Percentiles rank a stretch among this genome's conserved stretches.
Conservation (phyloP, 2,113 vertebrate species). For the Anser brachyrhynchus region DNA sequence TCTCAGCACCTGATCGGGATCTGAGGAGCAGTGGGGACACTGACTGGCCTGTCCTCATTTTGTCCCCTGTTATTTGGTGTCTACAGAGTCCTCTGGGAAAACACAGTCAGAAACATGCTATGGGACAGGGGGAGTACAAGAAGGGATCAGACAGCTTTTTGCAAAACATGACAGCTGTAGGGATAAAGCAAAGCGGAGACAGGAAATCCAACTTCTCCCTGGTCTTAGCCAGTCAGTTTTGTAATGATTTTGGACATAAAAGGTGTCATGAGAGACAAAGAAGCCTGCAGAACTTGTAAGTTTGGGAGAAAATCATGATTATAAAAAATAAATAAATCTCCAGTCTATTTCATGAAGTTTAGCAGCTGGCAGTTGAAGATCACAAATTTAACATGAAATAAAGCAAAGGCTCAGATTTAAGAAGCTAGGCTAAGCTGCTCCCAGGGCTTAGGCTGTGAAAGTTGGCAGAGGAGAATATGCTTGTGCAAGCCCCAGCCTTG, state of each 20-base stretch:
- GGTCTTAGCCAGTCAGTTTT: background rate
- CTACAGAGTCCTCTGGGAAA: background rate
- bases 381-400: background rate
- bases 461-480: background rate
- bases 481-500: background rate
- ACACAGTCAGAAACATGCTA: background rate
- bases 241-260: background rate
- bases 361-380: background rate
- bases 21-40: background rate
- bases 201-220: background rate
- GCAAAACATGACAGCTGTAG: background rate
- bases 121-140: accelerated
- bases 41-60: background rate
- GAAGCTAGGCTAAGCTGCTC: background rate
- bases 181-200: background rate
- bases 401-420: conserved; percentile 3
- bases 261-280: background rate
- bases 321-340: background rate
- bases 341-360: background rate
- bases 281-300: background rate
- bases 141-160: background rate
- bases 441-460: background rate
- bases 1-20: background rate
- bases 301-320: background rate
- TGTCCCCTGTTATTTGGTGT: background rate